Percentiles rank a stretch among this genome's conserved stretches.
These are phyloP conservation scores for Hoplodrina ambigua DNA, from an alignment of 2,888 invertebrate genomes.

Conservation along the genomic window DNA sequence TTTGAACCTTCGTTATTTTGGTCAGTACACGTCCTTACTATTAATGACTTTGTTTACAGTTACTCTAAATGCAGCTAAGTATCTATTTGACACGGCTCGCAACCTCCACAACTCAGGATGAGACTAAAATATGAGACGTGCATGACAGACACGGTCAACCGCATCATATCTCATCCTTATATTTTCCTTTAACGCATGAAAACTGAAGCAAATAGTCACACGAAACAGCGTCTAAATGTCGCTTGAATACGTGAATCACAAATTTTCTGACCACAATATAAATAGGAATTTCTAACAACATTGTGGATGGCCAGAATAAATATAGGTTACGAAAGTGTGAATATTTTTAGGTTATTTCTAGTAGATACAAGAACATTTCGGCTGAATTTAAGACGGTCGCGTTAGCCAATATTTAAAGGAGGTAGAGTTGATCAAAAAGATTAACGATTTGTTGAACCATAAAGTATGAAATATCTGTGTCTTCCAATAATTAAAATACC, in stretches of 20 bases:
- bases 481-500: background rate
- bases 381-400: slow-evolving; percentile 2
- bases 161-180: slow-evolving; percentile 11
- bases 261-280: slow-evolving; percentile 53
- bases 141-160: slow-evolving; percentile 13
- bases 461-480: background rate
- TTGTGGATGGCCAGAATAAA: slow-evolving; percentile 50
- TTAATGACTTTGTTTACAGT: slow-evolving; percentile 35
- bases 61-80: slow-evolving; percentile 22
- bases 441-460: background rate
- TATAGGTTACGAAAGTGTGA: slow-evolving; percentile 62
- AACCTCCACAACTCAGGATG: slow-evolving; percentile 21
- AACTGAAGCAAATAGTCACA: slow-evolving; percentile 29
- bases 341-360: slow-evolving; percentile 57
- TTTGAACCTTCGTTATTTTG: background rate
- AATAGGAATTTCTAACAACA: slow-evolving; percentile 56
- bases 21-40: background rate
- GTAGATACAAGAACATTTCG: slow-evolving; percentile 24
- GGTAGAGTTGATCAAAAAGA: background rate
- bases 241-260: slow-evolving; percentile 41
- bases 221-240: slow-evolving; percentile 28
- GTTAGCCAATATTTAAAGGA: slow-evolving; percentile 2
- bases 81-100: slow-evolving; percentile 18
- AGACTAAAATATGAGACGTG: slow-evolving; percentile 10
- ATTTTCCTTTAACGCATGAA: slow-evolving; percentile 20